Conservation (phyloP, 2,888 invertebrate genomes). For the Trichopoda pennipes region DNA sequence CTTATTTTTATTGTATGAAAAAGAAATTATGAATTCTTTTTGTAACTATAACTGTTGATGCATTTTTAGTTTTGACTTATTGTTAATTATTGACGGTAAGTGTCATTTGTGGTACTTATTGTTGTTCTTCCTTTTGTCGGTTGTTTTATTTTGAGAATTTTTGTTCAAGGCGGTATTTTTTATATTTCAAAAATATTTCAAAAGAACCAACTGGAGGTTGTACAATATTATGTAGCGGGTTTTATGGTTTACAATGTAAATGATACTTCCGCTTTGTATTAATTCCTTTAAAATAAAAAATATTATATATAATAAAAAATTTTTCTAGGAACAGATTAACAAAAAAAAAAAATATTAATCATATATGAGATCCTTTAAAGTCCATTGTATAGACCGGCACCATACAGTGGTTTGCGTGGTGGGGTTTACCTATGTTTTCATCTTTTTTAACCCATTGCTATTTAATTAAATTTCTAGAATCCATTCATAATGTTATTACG, state of each 20-base stretch:
- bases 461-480: too few relatives aligned
- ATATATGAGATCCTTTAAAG: too few relatives aligned
- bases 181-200: not conserved
- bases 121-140: constrained; percentile 11
- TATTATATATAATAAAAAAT: not conserved
- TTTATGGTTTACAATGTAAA: constrained; percentile 47
- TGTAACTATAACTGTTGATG: constrained; percentile 1
- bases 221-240: constrained; percentile 43
- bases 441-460: too few relatives aligned
- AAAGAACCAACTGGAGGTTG: constrained; percentile 13
- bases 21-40: constrained; percentile 9
- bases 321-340: not conserved
- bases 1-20: not conserved
- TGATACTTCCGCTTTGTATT: constrained; percentile 49
- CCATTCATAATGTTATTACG: too few relatives aligned
- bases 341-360: not conserved
- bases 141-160: not conserved
- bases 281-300: not conserved
- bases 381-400: too few relatives aligned
- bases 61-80: constrained; percentile 35
- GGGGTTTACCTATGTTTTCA: too few relatives aligned
- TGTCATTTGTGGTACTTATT: constrained; percentile 58
- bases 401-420: too few relatives aligned
- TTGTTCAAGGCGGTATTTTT: constrained; percentile 11
- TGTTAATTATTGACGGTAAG: constrained; percentile 48